phyloP scores from a whole-genome alignment of 2,888 invertebrate genomes.

The Tortrix viridana region DNA sequence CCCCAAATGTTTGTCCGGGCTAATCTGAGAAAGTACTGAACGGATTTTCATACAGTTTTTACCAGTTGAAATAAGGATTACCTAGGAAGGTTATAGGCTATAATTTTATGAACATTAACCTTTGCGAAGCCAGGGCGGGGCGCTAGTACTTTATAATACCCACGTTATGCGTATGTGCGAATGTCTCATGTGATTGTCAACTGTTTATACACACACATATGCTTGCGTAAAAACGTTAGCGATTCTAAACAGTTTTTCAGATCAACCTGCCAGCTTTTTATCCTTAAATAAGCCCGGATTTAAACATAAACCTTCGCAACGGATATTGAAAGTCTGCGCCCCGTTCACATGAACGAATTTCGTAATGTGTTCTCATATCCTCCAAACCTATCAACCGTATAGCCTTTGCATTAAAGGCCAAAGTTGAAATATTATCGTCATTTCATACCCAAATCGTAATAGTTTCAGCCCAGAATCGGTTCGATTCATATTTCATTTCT shows the following conservation, averaged over 20 bases:
- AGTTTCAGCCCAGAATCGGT: conserved; percentile 22
- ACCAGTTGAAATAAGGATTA: too few relatives aligned
- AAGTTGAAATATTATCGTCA: conserved; percentile 2
- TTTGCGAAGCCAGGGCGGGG: too few relatives aligned
- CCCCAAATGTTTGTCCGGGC: too few relatives aligned
- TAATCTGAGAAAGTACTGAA: too few relatives aligned
- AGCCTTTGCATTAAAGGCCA: conserved; percentile 1
- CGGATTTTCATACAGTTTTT: too few relatives aligned
- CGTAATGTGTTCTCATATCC: conserved; percentile 15
- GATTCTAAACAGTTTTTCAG: conserved; percentile 11
- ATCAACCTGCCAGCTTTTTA: conserved; percentile 21
- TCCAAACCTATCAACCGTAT: conserved; percentile 13
- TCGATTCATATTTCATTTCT: conserved; percentile 28
- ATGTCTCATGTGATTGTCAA: too few relatives aligned
- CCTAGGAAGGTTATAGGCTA: too few relatives aligned
- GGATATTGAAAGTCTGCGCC: conserved; percentile 59
- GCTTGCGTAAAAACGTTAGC: too few relatives aligned
- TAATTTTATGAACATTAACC: too few relatives aligned
- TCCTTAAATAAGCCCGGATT: conserved; percentile 31
- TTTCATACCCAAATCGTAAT: conserved; percentile 4
- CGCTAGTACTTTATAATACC: too few relatives aligned
- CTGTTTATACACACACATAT: too few relatives aligned
- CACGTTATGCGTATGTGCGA: too few relatives aligned
- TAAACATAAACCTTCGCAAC: conserved; percentile 38
- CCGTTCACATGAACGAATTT: conserved; percentile 21